phyloP scores from a whole-genome alignment of 2,888 invertebrate species.

The Agapostemon virescens region DNA sequence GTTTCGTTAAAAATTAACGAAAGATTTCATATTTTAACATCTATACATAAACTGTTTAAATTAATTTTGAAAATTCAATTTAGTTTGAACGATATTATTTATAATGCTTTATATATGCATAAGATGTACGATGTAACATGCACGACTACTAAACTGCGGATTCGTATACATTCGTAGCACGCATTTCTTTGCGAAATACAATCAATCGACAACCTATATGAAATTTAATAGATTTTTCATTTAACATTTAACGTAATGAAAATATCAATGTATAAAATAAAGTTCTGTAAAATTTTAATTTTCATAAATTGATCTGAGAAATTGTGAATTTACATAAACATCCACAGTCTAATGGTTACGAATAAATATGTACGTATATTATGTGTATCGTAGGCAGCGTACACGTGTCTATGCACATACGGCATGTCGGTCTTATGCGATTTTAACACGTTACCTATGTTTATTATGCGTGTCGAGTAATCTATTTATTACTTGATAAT shows the following conservation, averaged over 20 bases:
- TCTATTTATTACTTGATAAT: constrained; percentile 50
- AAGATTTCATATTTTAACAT: neutral
- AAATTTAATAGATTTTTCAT: neutral
- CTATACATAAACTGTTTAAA: neutral
- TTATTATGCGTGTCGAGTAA: constrained; percentile 46
- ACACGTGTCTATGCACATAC: neutral
- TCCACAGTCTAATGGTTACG: constrained; percentile 38
- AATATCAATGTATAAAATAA: neutral
- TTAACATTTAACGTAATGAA: neutral
- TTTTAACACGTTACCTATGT: constrained; percentile 41
- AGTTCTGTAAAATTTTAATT: neutral
- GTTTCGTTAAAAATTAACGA: neutral
- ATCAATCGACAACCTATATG: neutral
- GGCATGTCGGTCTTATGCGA: constrained; percentile 52
- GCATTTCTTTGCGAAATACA: neutral
- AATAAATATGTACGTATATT: constrained; percentile 41
- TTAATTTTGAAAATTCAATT: constrained; percentile 13
- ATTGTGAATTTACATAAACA: neutral
- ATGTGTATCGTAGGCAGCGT: neutral
- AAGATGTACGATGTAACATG: constrained; percentile 47
- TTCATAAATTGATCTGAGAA: neutral
- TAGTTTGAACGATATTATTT: constrained; percentile 33
- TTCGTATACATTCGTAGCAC: neutral
- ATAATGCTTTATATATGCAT: constrained; percentile 28
- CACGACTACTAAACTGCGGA: constrained; percentile 34